phyloP scores from a whole-genome alignment of 2,888 invertebrate species.

The Brenthis ino region DNA sequence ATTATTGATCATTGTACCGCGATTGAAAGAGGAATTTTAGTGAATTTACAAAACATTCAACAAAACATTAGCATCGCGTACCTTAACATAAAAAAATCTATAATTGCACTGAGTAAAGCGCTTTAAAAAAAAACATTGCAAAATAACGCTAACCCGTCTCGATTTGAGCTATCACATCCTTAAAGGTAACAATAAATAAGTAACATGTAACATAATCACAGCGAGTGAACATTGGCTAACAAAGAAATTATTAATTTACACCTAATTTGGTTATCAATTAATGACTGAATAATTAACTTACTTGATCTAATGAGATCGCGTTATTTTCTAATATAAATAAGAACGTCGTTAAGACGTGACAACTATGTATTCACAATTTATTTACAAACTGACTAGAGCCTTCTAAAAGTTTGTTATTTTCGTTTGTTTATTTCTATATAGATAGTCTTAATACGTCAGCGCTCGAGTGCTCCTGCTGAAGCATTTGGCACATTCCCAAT shows the following conservation, averaged over 20 bases:
- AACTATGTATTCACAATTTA: constrained; percentile 80
- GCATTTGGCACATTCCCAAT: constrained; percentile 80
- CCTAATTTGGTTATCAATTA: constrained; percentile 79
- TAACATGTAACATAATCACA: constrained; percentile 81
- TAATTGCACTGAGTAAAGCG: constrained; percentile 63
- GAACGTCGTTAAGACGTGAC: constrained; percentile 72
- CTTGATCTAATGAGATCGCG: constrained; percentile 79
- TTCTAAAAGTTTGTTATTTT: constrained; percentile 69
- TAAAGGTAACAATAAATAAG: constrained; percentile 77
- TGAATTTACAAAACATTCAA: constrained; percentile 46
- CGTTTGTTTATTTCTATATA: constrained; percentile 63
- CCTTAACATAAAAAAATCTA: constrained; percentile 51
- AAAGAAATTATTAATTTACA: constrained; percentile 74
- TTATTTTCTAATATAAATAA: constrained; percentile 77
- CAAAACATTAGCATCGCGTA: constrained; percentile 49
- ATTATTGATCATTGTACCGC: constrained; percentile 62
- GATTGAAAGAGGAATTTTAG: constrained; percentile 50
- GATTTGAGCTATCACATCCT: constrained; percentile 76
- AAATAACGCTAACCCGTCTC: constrained; percentile 70
- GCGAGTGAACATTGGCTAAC: constrained; percentile 81
- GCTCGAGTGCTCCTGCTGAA: constrained; percentile 65
- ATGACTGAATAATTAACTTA: constrained; percentile 79
- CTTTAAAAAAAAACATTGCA: constrained; percentile 64
- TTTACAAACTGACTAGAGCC: constrained; percentile 81
- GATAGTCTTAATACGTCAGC: constrained; percentile 68